These are phyloP conservation scores for Netelia fuscicornis DNA, from an alignment of 2,888 invertebrate species.

Conservation along the genomic window DNA sequence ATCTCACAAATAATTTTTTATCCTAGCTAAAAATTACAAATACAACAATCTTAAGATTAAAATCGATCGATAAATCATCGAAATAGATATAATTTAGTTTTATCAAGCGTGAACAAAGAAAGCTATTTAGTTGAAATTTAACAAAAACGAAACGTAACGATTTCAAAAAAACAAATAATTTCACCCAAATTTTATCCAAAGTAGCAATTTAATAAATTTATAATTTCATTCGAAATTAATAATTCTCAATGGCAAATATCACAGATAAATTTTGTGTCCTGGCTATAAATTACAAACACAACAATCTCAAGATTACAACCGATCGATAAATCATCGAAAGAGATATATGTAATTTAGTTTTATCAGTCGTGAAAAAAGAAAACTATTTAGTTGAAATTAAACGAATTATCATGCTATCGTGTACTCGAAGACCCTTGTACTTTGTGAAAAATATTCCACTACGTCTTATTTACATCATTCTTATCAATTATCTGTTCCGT, in stretches of 20 bases:
- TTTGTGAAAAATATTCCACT: not conserved
- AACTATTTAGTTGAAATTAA: not conserved
- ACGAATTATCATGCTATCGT: not conserved
- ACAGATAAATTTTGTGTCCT: too few relatives aligned
- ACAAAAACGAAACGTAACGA: not conserved
- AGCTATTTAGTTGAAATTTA: not conserved
- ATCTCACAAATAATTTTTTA: too few relatives aligned
- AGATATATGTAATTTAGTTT: not conserved
- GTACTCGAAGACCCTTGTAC: not conserved
- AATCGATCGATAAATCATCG: not conserved
- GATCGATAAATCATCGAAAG: not conserved
- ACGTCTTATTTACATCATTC: not conserved
- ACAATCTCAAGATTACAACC: too few relatives aligned
- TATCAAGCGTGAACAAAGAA: not conserved
- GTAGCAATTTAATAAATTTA: not conserved
- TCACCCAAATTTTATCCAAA: not conserved
- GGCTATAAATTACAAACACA: too few relatives aligned
- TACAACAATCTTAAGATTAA: too few relatives aligned
- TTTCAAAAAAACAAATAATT: not conserved
- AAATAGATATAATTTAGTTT: not conserved
- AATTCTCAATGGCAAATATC: not conserved
- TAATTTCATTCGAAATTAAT: not conserved
- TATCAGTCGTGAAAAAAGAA: not conserved
- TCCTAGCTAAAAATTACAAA: too few relatives aligned
- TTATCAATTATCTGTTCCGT: not conserved